phyloP scores from a whole-genome alignment of 1,140 invertebrate species.

The Hypsibius dujardini region DNA sequence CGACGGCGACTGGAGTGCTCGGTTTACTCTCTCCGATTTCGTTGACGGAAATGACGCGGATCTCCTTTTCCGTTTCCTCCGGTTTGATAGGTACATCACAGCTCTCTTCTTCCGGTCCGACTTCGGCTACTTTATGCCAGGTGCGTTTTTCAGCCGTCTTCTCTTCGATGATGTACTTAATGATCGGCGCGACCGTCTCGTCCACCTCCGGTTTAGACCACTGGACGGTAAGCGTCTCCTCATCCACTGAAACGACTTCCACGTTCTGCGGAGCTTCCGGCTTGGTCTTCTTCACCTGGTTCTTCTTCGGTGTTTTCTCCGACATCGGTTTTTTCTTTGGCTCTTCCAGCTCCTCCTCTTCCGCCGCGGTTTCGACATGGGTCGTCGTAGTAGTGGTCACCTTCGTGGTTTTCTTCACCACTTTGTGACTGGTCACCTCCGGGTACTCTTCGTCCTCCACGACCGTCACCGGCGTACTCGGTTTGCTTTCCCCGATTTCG shows the following conservation, averaged over 20 bases:
- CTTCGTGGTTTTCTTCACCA: background rate
- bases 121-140: background rate
- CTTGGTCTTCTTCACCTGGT: background rate
- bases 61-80: conserved; percentile 26
- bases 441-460: background rate
- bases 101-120: background rate
- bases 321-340: background rate
- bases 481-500: conserved; percentile 33
- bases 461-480: conserved; percentile 29
- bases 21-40: conserved; percentile 34
- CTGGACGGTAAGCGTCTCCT: background rate
- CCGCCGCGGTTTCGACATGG: background rate
- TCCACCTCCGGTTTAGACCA: background rate
- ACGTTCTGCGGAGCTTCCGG: background rate
- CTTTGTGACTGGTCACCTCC: background rate
- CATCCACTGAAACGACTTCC: background rate
- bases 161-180: conserved; percentile 1
- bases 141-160: background rate
- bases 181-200: background rate
- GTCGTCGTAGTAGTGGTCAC: background rate
- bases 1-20: conserved; percentile 29
- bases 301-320: background rate
- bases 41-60: conserved; percentile 34
- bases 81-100: background rate
- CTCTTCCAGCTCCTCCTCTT: background rate